Conservation (phyloP, 2,797 vertebrate genomes). For the Sphenodon punctatus region DNA sequence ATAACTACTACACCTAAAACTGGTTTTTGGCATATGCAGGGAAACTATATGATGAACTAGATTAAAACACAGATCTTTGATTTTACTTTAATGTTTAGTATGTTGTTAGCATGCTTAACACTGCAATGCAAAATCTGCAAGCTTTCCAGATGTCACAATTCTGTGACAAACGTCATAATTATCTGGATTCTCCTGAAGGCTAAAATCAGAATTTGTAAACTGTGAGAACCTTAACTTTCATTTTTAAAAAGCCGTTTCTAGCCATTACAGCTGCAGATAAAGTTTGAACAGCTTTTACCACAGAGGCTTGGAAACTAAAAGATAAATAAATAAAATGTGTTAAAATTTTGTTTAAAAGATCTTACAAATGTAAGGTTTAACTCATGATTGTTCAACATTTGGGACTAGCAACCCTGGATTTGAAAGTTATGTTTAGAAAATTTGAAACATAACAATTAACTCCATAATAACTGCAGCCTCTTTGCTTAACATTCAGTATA, state of each 20-base stretch:
- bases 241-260: not conserved
- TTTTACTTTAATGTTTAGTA: too few relatives aligned
- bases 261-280: not conserved
- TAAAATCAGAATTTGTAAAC: not conserved
- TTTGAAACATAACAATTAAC: not conserved
- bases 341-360: too few relatives aligned
- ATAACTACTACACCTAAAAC: slow-evolving; percentile 24
- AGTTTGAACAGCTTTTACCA: too few relatives aligned
- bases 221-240: not conserved
- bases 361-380: too few relatives aligned
- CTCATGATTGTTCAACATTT: too few relatives aligned
- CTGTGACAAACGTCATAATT: not conserved
- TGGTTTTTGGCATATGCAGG: slow-evolving; percentile 3
- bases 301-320: too few relatives aligned
- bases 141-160: not conserved
- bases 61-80: slow-evolving; percentile 11
- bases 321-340: too few relatives aligned
- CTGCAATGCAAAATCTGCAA: not conserved
- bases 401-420: too few relatives aligned
- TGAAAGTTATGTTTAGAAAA: not conserved
- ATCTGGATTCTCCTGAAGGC: not conserved
- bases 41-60: not conserved
- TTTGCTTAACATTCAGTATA: not conserved
- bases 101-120: not conserved
- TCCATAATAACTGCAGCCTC: not conserved